Percentiles rank a stretch among this genome's conserved stretches.
phyloP scores from a whole-genome alignment of 1,140 invertebrate genomes.

The Formica selysi region DNA sequence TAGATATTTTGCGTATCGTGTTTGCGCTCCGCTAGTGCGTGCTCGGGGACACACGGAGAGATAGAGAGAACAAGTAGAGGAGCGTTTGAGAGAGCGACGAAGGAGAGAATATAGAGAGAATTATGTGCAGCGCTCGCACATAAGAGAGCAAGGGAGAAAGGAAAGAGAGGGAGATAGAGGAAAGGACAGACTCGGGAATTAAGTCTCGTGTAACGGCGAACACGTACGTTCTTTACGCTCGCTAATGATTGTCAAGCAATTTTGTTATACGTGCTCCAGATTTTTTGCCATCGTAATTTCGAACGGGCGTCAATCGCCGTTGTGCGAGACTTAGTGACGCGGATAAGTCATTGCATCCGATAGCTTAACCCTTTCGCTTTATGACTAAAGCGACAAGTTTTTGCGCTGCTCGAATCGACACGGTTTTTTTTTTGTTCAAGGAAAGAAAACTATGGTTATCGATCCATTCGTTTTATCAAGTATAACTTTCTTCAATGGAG shows the following conservation, averaged over 20 bases:
- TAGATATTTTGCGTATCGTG: constrained; percentile 64
- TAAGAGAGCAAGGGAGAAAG: not conserved
- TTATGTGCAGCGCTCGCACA: not conserved
- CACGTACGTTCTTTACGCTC: constrained; percentile 45
- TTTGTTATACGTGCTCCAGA: constrained; percentile 52
- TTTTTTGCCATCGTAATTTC: constrained; percentile 61
- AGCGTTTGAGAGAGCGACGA: constrained; percentile 47
- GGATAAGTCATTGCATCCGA: not conserved
- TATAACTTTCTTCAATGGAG: not conserved
- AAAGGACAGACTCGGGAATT: constrained; percentile 46
- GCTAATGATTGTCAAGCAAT: constrained; percentile 67
- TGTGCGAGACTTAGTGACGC: constrained; percentile 21
- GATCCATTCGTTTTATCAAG: not conserved
- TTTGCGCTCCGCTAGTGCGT: constrained; percentile 53
- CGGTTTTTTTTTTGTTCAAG: not conserved
- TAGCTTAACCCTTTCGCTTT: not conserved
- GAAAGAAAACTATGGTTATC: not conserved
- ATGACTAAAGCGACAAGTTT: not conserved
- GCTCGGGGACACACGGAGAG: constrained; percentile 47
- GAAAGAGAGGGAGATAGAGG: not conserved
- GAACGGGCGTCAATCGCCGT: constrained; percentile 25
- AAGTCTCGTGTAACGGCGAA: constrained; percentile 59
- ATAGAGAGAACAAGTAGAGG: constrained; percentile 62
- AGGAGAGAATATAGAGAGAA: constrained; percentile 30
- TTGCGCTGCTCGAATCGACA: not conserved